These are phyloP conservation scores for Pseudobourletiella spinata DNA, from an alignment of 1,140 invertebrate species.

Conservation along the genomic window DNA sequence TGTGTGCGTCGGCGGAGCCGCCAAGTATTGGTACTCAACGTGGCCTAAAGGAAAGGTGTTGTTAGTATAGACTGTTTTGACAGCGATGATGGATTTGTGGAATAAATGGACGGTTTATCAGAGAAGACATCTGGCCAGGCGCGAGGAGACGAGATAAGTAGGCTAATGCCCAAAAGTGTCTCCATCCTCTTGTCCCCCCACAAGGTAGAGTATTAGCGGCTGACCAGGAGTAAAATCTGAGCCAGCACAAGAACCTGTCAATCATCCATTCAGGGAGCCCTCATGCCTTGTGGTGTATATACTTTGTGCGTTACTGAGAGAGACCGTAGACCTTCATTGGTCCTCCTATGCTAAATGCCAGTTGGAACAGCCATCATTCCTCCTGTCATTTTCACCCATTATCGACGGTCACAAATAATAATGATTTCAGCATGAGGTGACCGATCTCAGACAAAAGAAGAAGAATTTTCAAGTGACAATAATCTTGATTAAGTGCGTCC, in stretches of 20 bases:
- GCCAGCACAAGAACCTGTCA: not conserved
- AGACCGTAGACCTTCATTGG: no score
- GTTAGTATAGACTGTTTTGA: constrained; percentile 11
- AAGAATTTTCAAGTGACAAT: no score
- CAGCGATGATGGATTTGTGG: constrained; percentile 9
- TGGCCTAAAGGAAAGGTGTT: not conserved
- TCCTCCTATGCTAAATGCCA: no score
- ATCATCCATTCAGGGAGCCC: no score
- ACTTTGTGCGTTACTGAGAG: no score
- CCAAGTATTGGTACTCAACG: not conserved
- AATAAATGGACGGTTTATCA: not conserved
- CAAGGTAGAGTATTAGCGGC: not conserved
- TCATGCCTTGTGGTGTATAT: no score
- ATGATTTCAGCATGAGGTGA: no score
- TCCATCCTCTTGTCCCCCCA: not conserved
- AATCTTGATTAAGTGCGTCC: no score
- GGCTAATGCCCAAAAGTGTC: not conserved
- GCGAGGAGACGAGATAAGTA: not conserved
- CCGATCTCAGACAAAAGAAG: no score
- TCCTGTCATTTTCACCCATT: no score
- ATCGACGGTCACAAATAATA: no score
- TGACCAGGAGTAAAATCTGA: not conserved
- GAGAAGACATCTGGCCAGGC: constrained; percentile 5
- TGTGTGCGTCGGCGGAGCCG: not conserved
- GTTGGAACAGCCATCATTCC: no score